A percentile compares a stretch with the other conserved stretches of the same genome.
Conservation (phyloP, 1,140 invertebrate genomes). For the Liolophura sinensis region DNA sequence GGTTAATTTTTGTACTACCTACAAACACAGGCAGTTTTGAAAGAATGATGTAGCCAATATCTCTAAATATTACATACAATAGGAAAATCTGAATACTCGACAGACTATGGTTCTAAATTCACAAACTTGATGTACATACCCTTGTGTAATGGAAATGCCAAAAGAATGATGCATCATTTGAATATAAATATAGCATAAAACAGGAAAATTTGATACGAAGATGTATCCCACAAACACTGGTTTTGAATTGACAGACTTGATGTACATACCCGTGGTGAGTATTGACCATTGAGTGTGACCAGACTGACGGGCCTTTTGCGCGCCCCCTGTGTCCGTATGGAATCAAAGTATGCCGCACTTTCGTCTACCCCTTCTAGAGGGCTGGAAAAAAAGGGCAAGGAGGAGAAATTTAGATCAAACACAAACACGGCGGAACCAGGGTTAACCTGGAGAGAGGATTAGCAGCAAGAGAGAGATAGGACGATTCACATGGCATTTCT, state of each 20-base stretch:
- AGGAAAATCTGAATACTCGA: too few species aligned
- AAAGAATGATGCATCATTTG: not conserved
- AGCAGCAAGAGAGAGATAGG: too few species aligned
- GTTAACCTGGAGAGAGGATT: too few species aligned
- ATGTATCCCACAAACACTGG: not conserved
- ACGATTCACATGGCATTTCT: too few species aligned
- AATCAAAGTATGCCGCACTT: constrained; percentile 38
- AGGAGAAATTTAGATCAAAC: too few species aligned
- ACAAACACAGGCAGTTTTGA: too few species aligned
- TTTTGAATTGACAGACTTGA: not conserved
- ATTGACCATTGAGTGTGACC: constrained; percentile 42
- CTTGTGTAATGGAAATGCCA: not conserved
- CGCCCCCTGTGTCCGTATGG: constrained; percentile 27
- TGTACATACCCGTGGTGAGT: constrained; percentile 32
- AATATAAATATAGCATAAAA: not conserved
- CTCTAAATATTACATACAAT: too few species aligned
- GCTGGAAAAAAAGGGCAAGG: constrained; percentile 35
- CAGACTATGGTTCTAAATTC: too few species aligned
- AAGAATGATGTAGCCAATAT: too few species aligned
- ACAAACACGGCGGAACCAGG: too few species aligned
- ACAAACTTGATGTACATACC: too few species aligned
- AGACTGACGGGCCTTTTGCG: constrained; percentile 44
- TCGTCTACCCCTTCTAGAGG: constrained; percentile 57
- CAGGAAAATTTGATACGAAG: not conserved
- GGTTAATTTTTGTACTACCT: too few species aligned